These are phyloP conservation scores for Drosophila sordidapex DNA, from an alignment of 2,888 invertebrate genomes.

Conservation along the genomic window DNA sequence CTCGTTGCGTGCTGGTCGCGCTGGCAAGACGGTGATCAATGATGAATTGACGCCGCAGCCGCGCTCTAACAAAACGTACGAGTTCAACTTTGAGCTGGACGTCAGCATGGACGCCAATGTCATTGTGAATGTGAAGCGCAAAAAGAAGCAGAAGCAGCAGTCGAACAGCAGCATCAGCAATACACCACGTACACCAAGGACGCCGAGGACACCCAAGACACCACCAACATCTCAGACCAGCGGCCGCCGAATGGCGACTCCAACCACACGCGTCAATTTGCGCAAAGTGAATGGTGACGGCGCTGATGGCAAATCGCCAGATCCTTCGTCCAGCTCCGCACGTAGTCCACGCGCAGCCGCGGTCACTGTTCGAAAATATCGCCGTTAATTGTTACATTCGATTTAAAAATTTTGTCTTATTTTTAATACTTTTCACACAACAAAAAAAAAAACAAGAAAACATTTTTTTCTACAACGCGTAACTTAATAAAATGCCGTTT, in stretches of 20 bases:
- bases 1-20: conserved; percentile 62
- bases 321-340: conserved; percentile 29
- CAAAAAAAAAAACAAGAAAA: background rate
- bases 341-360: conserved; percentile 76
- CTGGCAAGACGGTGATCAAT: conserved; percentile 83
- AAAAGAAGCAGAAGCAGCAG: conserved; percentile 69
- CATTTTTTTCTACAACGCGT: conserved; percentile 2
- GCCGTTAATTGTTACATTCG: conserved; percentile 32
- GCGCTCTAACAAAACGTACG: conserved; percentile 82
- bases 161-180: background rate
- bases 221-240: conserved; percentile 27
- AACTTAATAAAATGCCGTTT: conserved; percentile 7
- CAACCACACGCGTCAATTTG: conserved; percentile 77
- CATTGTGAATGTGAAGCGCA: conserved; percentile 84
- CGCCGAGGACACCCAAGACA: conserved; percentile 14
- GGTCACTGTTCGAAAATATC: conserved; percentile 75
- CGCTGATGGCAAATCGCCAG: conserved; percentile 28
- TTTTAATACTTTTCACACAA: background rate
- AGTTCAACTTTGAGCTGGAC: conserved; percentile 84
- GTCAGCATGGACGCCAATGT: conserved; percentile 85
- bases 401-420: background rate
- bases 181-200: background rate
- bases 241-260: conserved; percentile 49
- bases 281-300: conserved; percentile 66
- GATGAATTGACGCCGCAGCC: conserved; percentile 82